A percentile compares a stretch with the other conserved stretches of the same genome.
These are phyloP conservation scores for Danio rerio DNA, from an alignment of 2,113 vertebrate species.

Conservation along the genomic window GRCz12tu NC_133188.1:34245501-34246000, in stretches of 20 bases:
- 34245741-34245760: background rate
- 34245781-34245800: background rate
- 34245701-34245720: background rate
- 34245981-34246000: constrained; percentile 49
- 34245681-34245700: background rate
- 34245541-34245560: constrained; percentile 28
- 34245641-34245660: background rate
- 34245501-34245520: constrained; percentile 47
- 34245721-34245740: constrained; percentile 13
- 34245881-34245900: constrained; percentile 3
- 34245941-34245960: background rate
- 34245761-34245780: background rate
- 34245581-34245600: constrained; percentile 11
- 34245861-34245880: constrained; percentile 21
- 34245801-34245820: background rate
- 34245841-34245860: background rate
- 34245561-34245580: constrained; percentile 4
- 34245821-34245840: background rate
- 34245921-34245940: background rate
- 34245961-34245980: constrained; percentile 28
- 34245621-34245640: background rate
- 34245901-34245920: constrained; percentile 39
- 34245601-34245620: constrained; percentile 21
- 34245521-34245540: constrained; percentile 20
- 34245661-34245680: constrained; percentile 5